Percentiles rank a stretch among this genome's conserved stretches.
These are phyloP conservation scores for Holothuria glaberrima DNA, from an alignment of 35 echinoderm and acorn worm genomes.

Conservation along the genomic window DNA sequence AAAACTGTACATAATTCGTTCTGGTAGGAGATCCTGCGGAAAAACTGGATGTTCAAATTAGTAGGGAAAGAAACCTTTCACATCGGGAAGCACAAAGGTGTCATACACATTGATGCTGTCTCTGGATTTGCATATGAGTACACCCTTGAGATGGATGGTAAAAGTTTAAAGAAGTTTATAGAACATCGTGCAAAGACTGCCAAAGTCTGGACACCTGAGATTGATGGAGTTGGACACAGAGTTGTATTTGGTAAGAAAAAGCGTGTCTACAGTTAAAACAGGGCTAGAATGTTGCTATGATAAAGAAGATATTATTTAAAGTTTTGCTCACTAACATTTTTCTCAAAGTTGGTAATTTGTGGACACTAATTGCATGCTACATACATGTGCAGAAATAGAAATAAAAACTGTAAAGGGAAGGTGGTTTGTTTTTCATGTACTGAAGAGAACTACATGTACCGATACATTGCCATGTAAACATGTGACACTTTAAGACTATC, in stretches of 20 bases:
- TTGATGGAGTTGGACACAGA: slow-evolving; percentile 85
- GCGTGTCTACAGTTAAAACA: too few species aligned
- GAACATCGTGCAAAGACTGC: slow-evolving; percentile 86
- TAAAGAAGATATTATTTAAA: too few species aligned
- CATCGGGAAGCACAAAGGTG: slow-evolving; percentile 81
- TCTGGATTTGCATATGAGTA: slow-evolving; percentile 97
- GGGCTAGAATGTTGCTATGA: too few species aligned
- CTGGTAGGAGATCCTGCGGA: slow-evolving; percentile 78
- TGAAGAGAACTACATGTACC: too few species aligned
- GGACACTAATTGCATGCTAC: too few species aligned
- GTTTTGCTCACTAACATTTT: background rate
- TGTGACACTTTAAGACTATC: too few species aligned
- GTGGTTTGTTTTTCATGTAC: too few species aligned
- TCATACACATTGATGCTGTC: slow-evolving; percentile 88
- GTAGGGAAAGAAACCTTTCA: slow-evolving; percentile 90
- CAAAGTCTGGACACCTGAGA: slow-evolving; percentile 83
- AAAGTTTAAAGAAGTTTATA: slow-evolving; percentile 90
- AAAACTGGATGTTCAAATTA: slow-evolving; percentile 99
- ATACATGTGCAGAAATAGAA: too few species aligned
- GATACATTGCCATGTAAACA: too few species aligned
- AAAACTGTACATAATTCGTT: too few species aligned
- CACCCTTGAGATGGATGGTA: slow-evolving; percentile 86
- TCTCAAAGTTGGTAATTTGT: background rate
- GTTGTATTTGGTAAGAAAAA: slow-evolving; percentile 87
- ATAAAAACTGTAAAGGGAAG: too few species aligned